These are phyloP conservation scores for Morinoia aosen DNA, from an alignment of 2,888 invertebrate species.

Conservation along the genomic window DNA sequence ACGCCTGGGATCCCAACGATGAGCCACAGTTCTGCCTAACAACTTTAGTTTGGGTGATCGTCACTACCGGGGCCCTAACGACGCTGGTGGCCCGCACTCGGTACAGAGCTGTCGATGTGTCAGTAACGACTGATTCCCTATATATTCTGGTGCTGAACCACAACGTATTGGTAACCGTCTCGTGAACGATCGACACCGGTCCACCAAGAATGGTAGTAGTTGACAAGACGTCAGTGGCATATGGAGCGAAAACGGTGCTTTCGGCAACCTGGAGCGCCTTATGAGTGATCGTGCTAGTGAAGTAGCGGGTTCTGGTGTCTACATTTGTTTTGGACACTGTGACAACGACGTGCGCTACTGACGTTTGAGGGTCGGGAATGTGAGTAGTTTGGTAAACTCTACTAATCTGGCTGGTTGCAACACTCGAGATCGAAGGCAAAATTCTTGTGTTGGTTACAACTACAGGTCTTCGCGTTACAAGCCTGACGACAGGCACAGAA, in stretches of 20 bases:
- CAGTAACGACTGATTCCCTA: neutral
- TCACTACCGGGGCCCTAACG: neutral
- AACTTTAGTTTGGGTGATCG: neutral
- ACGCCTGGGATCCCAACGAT: neutral
- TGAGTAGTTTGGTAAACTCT: neutral
- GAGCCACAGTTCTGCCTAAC: neutral
- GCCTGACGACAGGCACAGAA: neutral
- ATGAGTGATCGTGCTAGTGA: neutral
- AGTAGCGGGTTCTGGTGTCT: neutral
- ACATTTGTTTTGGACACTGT: neutral
- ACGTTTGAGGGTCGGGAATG: neutral
- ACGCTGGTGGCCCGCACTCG: neutral
- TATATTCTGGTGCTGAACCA: constrained; percentile 6
- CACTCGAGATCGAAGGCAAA: neutral
- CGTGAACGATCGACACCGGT: neutral
- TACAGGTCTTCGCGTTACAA: neutral
- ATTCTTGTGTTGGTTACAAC: neutral
- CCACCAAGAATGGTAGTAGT: neutral
- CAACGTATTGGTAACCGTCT: neutral
- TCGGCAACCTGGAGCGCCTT: neutral
- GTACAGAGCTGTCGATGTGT: neutral
- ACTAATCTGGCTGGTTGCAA: neutral
- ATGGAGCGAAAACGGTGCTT: neutral
- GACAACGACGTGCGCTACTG: neutral
- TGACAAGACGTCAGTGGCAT: neutral